These are phyloP conservation scores for Drosophila murphyi DNA, from an alignment of 1,140 invertebrate genomes.

Conservation along the genomic window DNA sequence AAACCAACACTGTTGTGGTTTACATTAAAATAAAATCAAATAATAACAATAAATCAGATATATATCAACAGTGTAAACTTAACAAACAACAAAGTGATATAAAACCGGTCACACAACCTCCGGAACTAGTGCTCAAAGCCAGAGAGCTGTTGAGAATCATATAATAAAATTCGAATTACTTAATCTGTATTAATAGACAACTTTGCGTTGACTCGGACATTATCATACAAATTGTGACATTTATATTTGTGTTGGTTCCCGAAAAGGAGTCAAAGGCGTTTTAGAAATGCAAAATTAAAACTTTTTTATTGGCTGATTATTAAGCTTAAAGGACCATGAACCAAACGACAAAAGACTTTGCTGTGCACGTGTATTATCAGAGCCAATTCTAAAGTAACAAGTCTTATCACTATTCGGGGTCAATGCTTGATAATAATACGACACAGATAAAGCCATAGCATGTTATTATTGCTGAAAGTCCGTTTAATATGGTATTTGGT, in stretches of 20 bases:
- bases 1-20: slow-evolving; percentile 30
- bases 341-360: background rate
- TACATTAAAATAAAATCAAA: slow-evolving; percentile 31
- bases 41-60: slow-evolving; percentile 4
- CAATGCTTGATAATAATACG: slow-evolving; percentile 52
- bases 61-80: slow-evolving; percentile 27
- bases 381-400: slow-evolving; percentile 35
- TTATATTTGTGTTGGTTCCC: too few species aligned
- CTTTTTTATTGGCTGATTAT: background rate
- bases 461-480: too few species aligned
- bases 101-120: slow-evolving; percentile 57
- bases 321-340: background rate
- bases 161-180: slow-evolving; percentile 7
- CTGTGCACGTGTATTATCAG: slow-evolving; percentile 13
- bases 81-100: slow-evolving; percentile 28
- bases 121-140: background rate
- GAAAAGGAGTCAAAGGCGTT: too few species aligned
- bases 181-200: background rate
- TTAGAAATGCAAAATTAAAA: background rate
- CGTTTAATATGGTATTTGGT: background rate
- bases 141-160: slow-evolving; percentile 19
- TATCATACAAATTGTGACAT: background rate
- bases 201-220: background rate
- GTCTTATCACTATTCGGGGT: slow-evolving; percentile 39
- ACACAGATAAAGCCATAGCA: background rate